These are phyloP conservation scores for Pogonocherus hispidulus DNA, from an alignment of 2,888 invertebrate genomes.

Conservation along the genomic window DNA sequence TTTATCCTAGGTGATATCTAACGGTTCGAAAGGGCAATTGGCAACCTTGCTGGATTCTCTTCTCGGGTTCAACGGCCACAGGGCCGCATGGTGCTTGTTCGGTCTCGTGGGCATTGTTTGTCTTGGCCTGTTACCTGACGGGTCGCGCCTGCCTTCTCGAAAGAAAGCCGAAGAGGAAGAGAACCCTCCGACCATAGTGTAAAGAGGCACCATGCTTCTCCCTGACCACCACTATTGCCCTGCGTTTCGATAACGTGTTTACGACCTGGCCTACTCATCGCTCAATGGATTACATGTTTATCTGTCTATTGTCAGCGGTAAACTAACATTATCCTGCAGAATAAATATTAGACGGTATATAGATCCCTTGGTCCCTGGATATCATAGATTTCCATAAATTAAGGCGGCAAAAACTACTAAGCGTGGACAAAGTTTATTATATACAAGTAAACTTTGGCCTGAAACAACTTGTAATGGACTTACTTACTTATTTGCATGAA, in stretches of 20 bases:
- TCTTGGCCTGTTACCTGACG: conserved; percentile 18
- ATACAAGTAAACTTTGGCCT: too few relatives aligned
- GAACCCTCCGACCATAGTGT: conserved; percentile 9
- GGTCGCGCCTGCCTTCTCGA: conserved; percentile 10
- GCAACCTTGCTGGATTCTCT: conserved; percentile 10
- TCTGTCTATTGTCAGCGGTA: background rate
- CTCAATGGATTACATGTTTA: conserved; percentile 23
- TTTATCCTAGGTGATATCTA: too few relatives aligned
- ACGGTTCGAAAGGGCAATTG: conserved; percentile 1
- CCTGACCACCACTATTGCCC: too few relatives aligned
- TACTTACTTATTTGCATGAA: too few relatives aligned
- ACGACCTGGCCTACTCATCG: conserved; percentile 5
- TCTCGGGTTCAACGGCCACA: conserved; percentile 23
- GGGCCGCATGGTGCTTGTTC: conserved; percentile 10
- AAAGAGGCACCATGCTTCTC: too few relatives aligned
- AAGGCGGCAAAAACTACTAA: background rate
- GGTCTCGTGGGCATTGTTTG: conserved; percentile 20
- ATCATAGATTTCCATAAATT: background rate
- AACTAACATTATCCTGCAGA: conserved; percentile 1
- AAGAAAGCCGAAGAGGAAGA: conserved; percentile 17
- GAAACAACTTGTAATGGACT: too few relatives aligned
- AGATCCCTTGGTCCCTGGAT: background rate
- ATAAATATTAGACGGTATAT: background rate
- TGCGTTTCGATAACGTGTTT: conserved; percentile 13
- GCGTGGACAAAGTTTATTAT: too few relatives aligned